phyloP scores from a whole-genome alignment of 2,888 invertebrate genomes.

The Nymphalis c-album region DNA sequence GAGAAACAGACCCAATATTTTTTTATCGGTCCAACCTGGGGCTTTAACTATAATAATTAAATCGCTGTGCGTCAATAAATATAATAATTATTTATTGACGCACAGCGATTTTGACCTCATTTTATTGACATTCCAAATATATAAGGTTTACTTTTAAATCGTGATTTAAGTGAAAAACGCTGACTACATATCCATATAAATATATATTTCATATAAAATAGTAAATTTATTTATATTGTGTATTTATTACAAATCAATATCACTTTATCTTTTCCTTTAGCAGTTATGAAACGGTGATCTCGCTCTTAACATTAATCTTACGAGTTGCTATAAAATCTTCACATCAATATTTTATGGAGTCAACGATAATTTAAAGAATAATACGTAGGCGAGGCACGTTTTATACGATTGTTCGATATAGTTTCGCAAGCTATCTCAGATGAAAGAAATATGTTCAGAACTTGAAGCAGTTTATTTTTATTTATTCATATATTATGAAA shows the following conservation, averaged over 20 bases:
- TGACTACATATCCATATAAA: too few species aligned
- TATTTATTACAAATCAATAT: conserved; percentile 4
- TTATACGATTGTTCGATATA: conserved; percentile 9
- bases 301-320: conserved; percentile 23
- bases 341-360: conserved; percentile 25
- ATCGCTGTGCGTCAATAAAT: too few species aligned
- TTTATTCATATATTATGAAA: neutral
- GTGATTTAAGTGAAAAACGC: too few species aligned
- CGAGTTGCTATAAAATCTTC: conserved; percentile 22
- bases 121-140: too few species aligned
- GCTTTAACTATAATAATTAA: too few species aligned
- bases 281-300: conserved; percentile 21
- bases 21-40: too few species aligned
- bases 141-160: too few species aligned
- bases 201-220: too few species aligned
- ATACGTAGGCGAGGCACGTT: conserved; percentile 22
- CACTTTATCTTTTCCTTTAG: conserved; percentile 6
- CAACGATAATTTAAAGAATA: conserved; percentile 19
- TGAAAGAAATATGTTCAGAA: neutral
- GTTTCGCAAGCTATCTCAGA: conserved; percentile 4
- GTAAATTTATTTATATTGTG: too few species aligned
- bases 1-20: too few species aligned
- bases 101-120: too few species aligned
- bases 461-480: neutral
- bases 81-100: too few species aligned